phyloP scores from a whole-genome alignment of 2,888 invertebrate genomes.

The Brachynemurus nebulosus region DNA sequence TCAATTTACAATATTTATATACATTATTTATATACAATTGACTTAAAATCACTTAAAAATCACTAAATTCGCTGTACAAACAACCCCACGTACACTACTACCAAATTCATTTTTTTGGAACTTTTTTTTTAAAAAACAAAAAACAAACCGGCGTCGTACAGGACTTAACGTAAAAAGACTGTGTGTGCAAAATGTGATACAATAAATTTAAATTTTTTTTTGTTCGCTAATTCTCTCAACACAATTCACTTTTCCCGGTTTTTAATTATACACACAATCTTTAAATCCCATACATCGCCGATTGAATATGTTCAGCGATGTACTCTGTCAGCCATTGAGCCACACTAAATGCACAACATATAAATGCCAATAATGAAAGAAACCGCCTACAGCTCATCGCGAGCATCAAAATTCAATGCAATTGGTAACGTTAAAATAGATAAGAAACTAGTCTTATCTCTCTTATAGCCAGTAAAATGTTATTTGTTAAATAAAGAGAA shows the following conservation, averaged over 20 bases:
- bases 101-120: too few species aligned
- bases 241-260: not conserved
- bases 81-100: too few species aligned
- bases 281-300: constrained; percentile 3
- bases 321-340: constrained; percentile 4
- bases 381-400: not conserved
- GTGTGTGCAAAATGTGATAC: not conserved
- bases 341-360: constrained; percentile 4
- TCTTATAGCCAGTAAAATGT: too few species aligned
- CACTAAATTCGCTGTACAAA: not conserved
- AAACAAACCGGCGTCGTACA: not conserved
- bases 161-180: constrained; percentile 1
- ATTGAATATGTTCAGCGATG: not conserved
- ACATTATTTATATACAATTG: not conserved
- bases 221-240: not conserved
- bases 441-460: too few species aligned
- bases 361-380: not conserved
- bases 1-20: not conserved
- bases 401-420: too few species aligned
- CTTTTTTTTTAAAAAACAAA: too few species aligned
- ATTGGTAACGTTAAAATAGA: too few species aligned
- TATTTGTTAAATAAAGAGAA: too few species aligned
- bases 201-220: not conserved
- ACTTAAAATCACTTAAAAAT: not conserved
- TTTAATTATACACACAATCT: not conserved